Conservation (phyloP, 2,113 vertebrate genomes). For the Vanacampus margaritifer region DNA sequence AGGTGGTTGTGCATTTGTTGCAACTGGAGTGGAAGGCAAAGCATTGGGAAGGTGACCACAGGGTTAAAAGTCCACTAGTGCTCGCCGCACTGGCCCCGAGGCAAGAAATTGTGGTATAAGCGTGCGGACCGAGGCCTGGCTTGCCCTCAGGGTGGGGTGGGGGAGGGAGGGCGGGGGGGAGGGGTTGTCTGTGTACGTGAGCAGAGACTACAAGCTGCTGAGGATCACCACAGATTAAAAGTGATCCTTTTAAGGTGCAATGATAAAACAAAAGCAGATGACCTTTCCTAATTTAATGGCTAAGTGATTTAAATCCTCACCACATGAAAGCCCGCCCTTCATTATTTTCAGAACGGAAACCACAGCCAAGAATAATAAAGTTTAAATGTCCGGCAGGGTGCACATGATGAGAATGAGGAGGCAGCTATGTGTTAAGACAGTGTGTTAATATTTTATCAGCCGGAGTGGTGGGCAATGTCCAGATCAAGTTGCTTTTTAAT, state of each 20-base stretch:
- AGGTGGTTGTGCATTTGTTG: constrained; percentile 4
- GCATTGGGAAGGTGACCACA: constrained; percentile 8
- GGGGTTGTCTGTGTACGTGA: background rate
- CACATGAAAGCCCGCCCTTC: constrained; percentile 39
- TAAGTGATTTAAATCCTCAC: constrained; percentile 56
- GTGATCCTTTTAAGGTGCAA: constrained; percentile 62
- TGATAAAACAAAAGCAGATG: constrained; percentile 59
- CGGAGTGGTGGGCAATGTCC: constrained; percentile 1
- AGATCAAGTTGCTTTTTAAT: constrained; percentile 54
- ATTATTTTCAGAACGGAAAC: constrained; percentile 49
- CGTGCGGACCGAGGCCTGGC: constrained; percentile 5
- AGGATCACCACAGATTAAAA: constrained; percentile 57
- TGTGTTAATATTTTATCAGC: background rate
- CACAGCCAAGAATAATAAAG: constrained; percentile 57
- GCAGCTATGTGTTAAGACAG: constrained; percentile 10
- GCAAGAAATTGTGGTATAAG: constrained; percentile 31
- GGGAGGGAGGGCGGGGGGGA: too few species aligned
- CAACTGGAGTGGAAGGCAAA: constrained; percentile 29
- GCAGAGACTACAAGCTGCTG: constrained; percentile 45
- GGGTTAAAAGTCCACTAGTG: constrained; percentile 41
- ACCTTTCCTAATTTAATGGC: constrained; percentile 50
- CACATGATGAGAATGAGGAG: constrained; percentile 31
- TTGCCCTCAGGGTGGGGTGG: constrained; percentile 44
- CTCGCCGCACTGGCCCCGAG: constrained; percentile 39
- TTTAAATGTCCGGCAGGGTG: constrained; percentile 58